Conservation (phyloP, 2,113 vertebrate species). For the Apteryx owenii region DNA sequence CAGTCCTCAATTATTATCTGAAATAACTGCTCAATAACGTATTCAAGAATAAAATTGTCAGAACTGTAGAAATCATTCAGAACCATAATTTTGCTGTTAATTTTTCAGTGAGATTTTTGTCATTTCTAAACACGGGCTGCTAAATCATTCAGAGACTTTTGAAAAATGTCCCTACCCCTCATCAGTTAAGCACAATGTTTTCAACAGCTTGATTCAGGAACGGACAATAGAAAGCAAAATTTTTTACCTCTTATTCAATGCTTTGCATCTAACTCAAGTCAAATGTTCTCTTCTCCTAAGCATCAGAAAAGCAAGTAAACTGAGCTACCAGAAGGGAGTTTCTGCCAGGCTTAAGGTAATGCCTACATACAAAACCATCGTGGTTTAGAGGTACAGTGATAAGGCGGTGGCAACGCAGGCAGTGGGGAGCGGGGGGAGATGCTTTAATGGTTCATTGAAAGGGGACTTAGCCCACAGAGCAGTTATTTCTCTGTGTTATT, state of each 20-base stretch:
- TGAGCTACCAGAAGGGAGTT: neutral
- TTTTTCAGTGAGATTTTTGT: neutral
- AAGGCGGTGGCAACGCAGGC: neutral
- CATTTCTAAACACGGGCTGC: neutral
- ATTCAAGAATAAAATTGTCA: neutral
- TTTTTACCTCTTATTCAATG: neutral
- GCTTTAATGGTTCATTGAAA: neutral
- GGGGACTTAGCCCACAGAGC: rapidly evolving
- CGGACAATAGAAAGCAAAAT: neutral
- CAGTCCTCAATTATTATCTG: neutral
- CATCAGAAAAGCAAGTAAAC: neutral
- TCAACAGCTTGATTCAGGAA: neutral
- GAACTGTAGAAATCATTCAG: neutral
- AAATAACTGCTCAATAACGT: neutral
- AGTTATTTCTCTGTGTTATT: rapidly evolving
- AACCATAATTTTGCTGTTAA: neutral
- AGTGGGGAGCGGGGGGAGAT: neutral
- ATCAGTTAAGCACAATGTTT: rapidly evolving
- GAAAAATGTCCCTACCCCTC: neutral
- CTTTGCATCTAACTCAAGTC: neutral
- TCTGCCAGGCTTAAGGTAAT: neutral
- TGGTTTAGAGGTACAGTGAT: rapidly evolving
- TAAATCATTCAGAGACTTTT: neutral
- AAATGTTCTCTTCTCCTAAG: neutral
- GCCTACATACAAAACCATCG: neutral